Evolutionary conservation across 2,888 invertebrate genomes (phyloP).

Genomic region (Machimus atricapillus): DNA sequence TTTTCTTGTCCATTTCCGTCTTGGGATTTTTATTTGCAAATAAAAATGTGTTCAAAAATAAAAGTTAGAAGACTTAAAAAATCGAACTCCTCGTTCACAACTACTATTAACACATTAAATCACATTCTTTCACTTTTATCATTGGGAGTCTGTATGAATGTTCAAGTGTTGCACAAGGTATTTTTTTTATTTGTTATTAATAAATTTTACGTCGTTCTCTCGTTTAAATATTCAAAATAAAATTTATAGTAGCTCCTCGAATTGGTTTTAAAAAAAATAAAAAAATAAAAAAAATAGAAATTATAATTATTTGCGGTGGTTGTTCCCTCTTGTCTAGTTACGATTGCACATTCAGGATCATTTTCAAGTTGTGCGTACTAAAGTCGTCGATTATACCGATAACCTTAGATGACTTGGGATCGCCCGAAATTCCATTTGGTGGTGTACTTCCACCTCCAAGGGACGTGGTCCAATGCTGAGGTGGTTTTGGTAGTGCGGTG

Average conservation of each 20-base stretch:
- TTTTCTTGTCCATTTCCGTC: not conserved
- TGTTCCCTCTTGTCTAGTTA: conserved; percentile 51
- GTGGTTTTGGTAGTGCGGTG: conserved; percentile 79
- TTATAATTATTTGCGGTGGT: not conserved
- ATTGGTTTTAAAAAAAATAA: not conserved
- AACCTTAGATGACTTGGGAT: not conserved
- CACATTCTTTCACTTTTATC: conserved; percentile 11
- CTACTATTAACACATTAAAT: conserved; percentile 9
- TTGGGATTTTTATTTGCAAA: not conserved
- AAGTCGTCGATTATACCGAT: conserved; percentile 60
- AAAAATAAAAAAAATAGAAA: too few relatives aligned
- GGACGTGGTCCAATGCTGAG: conserved; percentile 72
- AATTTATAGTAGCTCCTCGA: not conserved
- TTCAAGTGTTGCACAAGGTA: conserved; percentile 8
- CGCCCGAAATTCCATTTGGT: not conserved
- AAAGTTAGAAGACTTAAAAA: conserved; percentile 6
- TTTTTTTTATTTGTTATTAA: not conserved
- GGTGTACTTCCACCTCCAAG: conserved; percentile 45
- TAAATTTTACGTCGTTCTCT: not conserved
- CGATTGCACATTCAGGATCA: conserved; percentile 70
- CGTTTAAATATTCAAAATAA: not conserved
- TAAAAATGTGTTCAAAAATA: conserved; percentile 30
- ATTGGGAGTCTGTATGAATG: not conserved
- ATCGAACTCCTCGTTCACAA: not conserved
- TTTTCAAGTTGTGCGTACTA: conserved; percentile 68